Percentiles rank a stretch among this genome's conserved stretches.
phyloP scores from a whole-genome alignment of 2,888 invertebrate species.

The Opisthograptis luteolata region DNA sequence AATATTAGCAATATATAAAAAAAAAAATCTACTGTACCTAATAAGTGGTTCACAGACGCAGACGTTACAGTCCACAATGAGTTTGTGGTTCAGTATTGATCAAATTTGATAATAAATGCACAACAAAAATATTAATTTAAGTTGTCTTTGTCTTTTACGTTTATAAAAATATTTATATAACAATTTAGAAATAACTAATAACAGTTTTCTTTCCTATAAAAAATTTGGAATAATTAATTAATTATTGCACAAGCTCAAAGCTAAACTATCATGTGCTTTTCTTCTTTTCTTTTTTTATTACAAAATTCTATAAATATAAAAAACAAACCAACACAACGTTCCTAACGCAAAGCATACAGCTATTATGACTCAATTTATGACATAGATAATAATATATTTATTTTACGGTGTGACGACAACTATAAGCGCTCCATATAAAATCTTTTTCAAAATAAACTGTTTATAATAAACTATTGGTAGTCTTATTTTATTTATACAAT shows the following conservation, averaged over 20 bases:
- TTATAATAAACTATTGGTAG: slow-evolving; percentile 33
- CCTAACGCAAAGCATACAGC: slow-evolving; percentile 56
- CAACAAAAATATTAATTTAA: slow-evolving; percentile 81
- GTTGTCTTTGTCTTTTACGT: slow-evolving; percentile 81
- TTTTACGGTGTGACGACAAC: slow-evolving; percentile 37
- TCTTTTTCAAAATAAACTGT: slow-evolving; percentile 30
- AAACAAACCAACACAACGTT: slow-evolving; percentile 79
- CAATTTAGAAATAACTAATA: slow-evolving; percentile 81
- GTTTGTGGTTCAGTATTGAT: slow-evolving; percentile 71
- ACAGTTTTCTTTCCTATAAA: slow-evolving; percentile 63
- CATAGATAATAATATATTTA: slow-evolving; percentile 58
- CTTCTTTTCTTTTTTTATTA: slow-evolving; percentile 60
- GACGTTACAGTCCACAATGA: slow-evolving; percentile 78
- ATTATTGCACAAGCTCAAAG: slow-evolving; percentile 81
- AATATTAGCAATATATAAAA: slow-evolving; percentile 76
- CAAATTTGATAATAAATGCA: slow-evolving; percentile 82
- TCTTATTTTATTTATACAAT: slow-evolving; percentile 34
- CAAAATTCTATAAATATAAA: slow-evolving; percentile 64
- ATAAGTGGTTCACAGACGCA: slow-evolving; percentile 68
- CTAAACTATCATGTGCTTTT: slow-evolving; percentile 76
- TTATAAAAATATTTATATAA: slow-evolving; percentile 81
- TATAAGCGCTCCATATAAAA: slow-evolving; percentile 37
- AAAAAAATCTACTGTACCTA: slow-evolving; percentile 66
- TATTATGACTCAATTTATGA: slow-evolving; percentile 62
- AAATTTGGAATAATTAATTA: slow-evolving; percentile 82